A percentile compares a stretch with the other conserved stretches of the same genome.
Conservation (phyloP, 2,113 vertebrate genomes). For the Rhadina sibilatrix region DNA sequence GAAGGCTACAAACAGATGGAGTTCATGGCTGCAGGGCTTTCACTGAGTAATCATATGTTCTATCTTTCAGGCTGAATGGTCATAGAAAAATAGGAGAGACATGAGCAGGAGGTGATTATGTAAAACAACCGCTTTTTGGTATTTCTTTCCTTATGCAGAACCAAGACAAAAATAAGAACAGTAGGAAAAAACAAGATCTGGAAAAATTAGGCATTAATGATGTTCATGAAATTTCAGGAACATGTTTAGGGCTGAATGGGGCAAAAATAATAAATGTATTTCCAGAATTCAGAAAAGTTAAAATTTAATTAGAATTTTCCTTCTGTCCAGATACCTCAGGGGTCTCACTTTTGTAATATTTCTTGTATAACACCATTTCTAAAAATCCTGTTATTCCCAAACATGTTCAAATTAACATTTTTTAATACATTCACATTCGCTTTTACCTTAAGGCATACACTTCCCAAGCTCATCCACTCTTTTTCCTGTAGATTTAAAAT, state of each 20-base stretch:
- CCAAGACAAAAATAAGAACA: neutral
- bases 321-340: neutral
- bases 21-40: neutral
- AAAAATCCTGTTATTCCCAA: neutral
- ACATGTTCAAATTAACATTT: neutral
- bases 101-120: neutral
- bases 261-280: neutral
- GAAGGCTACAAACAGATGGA: neutral
- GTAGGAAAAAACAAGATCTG: neutral
- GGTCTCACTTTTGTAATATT: neutral
- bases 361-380: neutral
- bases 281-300: neutral
- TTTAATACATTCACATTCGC: neutral
- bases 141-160: neutral
- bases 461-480: neutral
- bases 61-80: neutral
- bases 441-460: neutral
- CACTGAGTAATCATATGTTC: neutral
- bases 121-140: neutral
- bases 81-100: neutral
- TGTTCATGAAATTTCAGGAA: neutral
- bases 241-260: neutral
- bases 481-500: neutral
- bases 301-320: neutral
- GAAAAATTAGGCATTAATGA: neutral